Conservation (phyloP, 1,140 invertebrate genomes). For the Drosophila simulans region DNA sequence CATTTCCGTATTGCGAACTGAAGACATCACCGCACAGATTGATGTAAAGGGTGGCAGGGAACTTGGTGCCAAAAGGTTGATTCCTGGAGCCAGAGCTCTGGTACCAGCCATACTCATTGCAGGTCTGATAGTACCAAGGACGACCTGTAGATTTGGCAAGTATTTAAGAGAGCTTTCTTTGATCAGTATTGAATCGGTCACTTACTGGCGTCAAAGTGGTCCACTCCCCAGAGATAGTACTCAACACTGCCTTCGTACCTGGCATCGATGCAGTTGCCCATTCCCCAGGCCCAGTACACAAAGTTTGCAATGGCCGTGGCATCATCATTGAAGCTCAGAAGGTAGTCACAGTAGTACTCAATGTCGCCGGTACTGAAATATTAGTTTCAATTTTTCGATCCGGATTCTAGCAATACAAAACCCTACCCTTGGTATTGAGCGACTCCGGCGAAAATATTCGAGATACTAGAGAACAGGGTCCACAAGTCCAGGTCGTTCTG, state of each 20-base stretch:
- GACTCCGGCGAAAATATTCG: constrained; percentile 68
- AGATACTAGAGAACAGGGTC: constrained; percentile 72
- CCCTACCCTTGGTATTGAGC: constrained; percentile 72
- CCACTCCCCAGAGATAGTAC: constrained; percentile 55
- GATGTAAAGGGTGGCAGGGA: constrained; percentile 87
- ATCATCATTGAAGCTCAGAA: constrained; percentile 59
- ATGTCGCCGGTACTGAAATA: constrained; percentile 54
- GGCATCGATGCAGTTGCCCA: constrained; percentile 57
- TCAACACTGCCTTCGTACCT: constrained; percentile 53
- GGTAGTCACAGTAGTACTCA: constrained; percentile 51
- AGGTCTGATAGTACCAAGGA: constrained; percentile 93
- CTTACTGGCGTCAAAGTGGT: constrained; percentile 56
- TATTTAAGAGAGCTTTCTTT: not conserved
- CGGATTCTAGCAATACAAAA: not conserved
- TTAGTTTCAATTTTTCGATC: not conserved
- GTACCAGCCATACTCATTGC: constrained; percentile 93
- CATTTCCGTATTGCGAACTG: constrained; percentile 85
- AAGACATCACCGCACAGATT: constrained; percentile 89
- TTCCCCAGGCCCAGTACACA: constrained; percentile 46
- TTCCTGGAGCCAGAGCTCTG: constrained; percentile 88
- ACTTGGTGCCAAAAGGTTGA: constrained; percentile 88
- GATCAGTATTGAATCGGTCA: not conserved
- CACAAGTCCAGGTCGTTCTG: constrained; percentile 76
- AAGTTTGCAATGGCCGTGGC: constrained; percentile 72
- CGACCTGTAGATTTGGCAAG: constrained; percentile 80